These are phyloP conservation scores for Drosophila lacicola DNA, from an alignment of 2,888 invertebrate species.

Conservation along the genomic window DNA sequence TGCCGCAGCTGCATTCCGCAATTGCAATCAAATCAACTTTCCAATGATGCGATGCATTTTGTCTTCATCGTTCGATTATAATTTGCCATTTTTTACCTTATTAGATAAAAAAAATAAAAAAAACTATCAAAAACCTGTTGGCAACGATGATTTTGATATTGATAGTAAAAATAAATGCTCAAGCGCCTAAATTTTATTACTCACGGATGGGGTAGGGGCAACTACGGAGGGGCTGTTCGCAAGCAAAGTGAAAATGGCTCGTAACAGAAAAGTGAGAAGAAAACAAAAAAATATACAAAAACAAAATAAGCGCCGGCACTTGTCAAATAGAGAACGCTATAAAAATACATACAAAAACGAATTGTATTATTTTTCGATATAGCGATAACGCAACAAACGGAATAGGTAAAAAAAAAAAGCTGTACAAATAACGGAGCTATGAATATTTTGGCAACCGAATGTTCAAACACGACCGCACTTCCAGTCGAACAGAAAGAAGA, in stretches of 20 bases:
- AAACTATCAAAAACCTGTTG: conserved; percentile 54
- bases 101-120: conserved; percentile 40
- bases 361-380: background rate
- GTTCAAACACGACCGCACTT: conserved; percentile 11
- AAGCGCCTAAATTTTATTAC: conserved; percentile 50
- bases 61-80: conserved; percentile 61
- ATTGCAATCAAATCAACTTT: conserved; percentile 80
- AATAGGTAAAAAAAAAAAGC: background rate
- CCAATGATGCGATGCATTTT: conserved; percentile 82
- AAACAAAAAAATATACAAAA: conserved; percentile 6
- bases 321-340: conserved; percentile 12
- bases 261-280: conserved; percentile 34
- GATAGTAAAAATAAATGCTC: conserved; percentile 42
- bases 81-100: conserved; percentile 68
- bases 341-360: background rate
- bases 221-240: conserved; percentile 15
- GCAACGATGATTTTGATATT: conserved; percentile 33
- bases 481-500: conserved; percentile 19
- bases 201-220: background rate
- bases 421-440: background rate
- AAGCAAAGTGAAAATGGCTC: conserved; percentile 69
- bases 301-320: conserved; percentile 8
- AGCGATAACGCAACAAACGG: background rate
- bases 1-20: conserved; percentile 71
- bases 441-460: background rate